These are phyloP conservation scores for Anseranas semipalmata DNA, from an alignment of 2,113 vertebrate species.

Conservation along the genomic window DNA sequence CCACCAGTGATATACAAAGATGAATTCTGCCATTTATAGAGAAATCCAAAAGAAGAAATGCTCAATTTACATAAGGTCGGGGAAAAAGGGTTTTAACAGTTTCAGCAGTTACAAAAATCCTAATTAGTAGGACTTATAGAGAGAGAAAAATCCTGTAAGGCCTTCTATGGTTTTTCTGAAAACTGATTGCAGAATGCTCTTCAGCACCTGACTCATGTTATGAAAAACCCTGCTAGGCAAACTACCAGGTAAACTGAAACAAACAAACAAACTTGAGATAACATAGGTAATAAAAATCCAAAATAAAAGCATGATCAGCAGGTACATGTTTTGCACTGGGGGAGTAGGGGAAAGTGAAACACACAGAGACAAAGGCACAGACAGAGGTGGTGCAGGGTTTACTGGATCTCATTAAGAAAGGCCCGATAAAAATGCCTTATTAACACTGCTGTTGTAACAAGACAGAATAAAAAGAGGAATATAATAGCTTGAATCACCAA, in stretches of 20 bases:
- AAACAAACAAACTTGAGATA: not conserved
- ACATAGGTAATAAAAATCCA: not conserved
- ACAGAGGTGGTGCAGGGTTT: rapidly evolving
- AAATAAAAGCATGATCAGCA: not conserved
- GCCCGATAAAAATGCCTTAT: not conserved
- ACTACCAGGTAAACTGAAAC: not conserved
- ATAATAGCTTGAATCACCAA: not conserved
- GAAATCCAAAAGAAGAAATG: not conserved
- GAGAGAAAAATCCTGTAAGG: not conserved
- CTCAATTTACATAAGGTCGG: not conserved
- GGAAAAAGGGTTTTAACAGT: not conserved
- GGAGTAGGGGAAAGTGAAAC: not conserved
- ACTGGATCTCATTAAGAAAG: not conserved
- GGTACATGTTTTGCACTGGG: not conserved
- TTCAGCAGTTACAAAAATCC: not conserved
- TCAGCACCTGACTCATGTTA: not conserved
- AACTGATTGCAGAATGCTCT: not conserved
- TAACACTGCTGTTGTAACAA: not conserved
- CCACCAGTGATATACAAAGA: not conserved
- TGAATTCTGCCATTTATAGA: not conserved
- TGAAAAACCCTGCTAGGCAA: not conserved
- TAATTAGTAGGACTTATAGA: not conserved
- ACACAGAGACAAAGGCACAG: not conserved
- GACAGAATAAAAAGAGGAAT: not conserved
- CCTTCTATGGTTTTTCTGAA: not conserved